phyloP scores from a whole-genome alignment of 2,888 invertebrate species.

The Pachliopta kotzebuea region DNA sequence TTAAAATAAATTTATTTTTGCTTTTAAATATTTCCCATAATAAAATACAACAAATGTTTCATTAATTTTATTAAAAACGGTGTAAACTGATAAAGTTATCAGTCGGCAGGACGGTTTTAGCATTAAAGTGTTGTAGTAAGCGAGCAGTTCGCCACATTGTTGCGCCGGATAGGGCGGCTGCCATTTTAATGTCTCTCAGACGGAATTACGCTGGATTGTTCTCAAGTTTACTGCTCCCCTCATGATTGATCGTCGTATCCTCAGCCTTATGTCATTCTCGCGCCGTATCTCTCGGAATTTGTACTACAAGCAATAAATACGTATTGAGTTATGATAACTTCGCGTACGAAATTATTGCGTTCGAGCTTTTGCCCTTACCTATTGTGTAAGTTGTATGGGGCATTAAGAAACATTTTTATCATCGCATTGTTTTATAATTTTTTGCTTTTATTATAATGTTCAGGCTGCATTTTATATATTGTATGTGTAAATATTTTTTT shows the following conservation, averaged over 20 bases:
- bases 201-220: conserved; percentile 81
- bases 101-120: conserved; percentile 47
- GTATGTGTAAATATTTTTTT: conserved; percentile 32
- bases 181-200: conserved; percentile 78
- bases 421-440: conserved; percentile 32
- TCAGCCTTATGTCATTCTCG: conserved; percentile 77
- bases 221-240: conserved; percentile 75
- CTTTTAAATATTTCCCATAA: background rate
- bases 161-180: conserved; percentile 79
- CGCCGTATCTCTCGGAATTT: conserved; percentile 72
- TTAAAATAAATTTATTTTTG: conserved; percentile 34
- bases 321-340: conserved; percentile 71
- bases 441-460: conserved; percentile 11
- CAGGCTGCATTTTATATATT: conserved; percentile 1
- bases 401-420: conserved; percentile 32
- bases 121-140: conserved; percentile 52
- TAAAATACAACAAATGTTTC: background rate
- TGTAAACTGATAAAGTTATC: conserved; percentile 34
- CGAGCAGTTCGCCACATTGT: conserved; percentile 62
- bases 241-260: conserved; percentile 79
- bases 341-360: conserved; percentile 51
- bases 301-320: conserved; percentile 72
- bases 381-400: conserved; percentile 23
- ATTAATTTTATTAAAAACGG: background rate
- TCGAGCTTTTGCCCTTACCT: conserved; percentile 37